Evolutionary conservation across 2,797 vertebrate genomes (phyloP).

Genomic region (Hippoglossus hippoglossus): DNA sequence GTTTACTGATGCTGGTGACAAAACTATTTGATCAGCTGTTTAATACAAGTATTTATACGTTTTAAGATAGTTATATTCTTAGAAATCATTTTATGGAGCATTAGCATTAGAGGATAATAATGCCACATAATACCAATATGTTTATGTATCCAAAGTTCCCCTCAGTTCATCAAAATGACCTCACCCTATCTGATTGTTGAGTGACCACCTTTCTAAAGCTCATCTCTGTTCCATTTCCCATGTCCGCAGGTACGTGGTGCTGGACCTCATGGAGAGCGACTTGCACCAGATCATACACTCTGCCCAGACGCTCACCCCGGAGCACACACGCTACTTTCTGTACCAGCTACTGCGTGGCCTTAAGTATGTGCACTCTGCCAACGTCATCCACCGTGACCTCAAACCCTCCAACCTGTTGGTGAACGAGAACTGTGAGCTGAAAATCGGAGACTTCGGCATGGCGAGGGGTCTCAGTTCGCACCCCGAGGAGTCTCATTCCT

Average conservation of each 20-base stretch:
- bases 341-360: slow-evolving; percentile 94
- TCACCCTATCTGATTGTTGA: no score
- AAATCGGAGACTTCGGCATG: slow-evolving; percentile 96
- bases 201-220: no score
- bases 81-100: no score
- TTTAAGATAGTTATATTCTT: no score
- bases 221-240: slow-evolving; percentile 8
- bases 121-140: no score
- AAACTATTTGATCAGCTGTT: no score
- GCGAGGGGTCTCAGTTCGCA: slow-evolving; percentile 91
- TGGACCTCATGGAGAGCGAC: slow-evolving; percentile 96
- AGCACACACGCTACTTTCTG: slow-evolving; percentile 94
- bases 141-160: no score
- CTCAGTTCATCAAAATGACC: no score
- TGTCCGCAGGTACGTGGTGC: slow-evolving; percentile 89
- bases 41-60: no score
- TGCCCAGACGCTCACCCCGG: slow-evolving; percentile 88
- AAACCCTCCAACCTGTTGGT: slow-evolving; percentile 93
- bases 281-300: slow-evolving; percentile 95
- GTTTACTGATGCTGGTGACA: no score
- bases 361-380: slow-evolving; percentile 94
- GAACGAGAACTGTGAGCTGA: slow-evolving; percentile 95
- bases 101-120: no score
- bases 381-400: slow-evolving; percentile 94
- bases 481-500: slow-evolving; percentile 89